Evolutionary conservation across 2,113 vertebrate genomes (phyloP), one percentile per base, ranked within the genome.

Genomic region (Gallinago jamesoni): DNA sequence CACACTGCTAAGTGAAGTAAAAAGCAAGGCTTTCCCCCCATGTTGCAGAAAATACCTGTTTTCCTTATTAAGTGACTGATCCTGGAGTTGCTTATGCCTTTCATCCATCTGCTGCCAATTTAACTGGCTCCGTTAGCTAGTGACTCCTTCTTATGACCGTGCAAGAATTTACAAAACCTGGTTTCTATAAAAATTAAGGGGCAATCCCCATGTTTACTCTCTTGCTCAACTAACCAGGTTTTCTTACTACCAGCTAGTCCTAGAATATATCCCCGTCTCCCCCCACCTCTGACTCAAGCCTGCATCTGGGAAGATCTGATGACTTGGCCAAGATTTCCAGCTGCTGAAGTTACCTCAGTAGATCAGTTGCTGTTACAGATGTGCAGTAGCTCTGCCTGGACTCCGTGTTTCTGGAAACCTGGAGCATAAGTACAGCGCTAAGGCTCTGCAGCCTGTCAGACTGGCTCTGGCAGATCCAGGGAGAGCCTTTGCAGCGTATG

Each of bases 51-150:
- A 85, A 90, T 87, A 96, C 90, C 96, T 93, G 83, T 79, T 80
- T 70, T 73, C 66, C 45, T 47, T 77, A 6, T 35, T 28, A 90
- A 91, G 20, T 69, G 85, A 30, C 39, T 41, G 92, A 77, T 91
- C 50, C 74, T 87, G 77, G 81, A 73, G 55, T 1, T 85, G 66
- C 77, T 87, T 55, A 10, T 62, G 81, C 62, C 37, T 91, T 91
- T 73, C 77, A 79, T 76, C 91, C 91, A 94, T 94, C 95, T 97
- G 96, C 93, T 94, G 84, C 80, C 84, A 89, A 89, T 96, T 96
- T 94, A 91, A 59, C 77, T 37, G 90, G 74, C 94, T 94, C 91
- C 2, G 5, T 5, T 5, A 74, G 68, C 56, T 22, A 6, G 59
- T 75, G 82, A 75, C 5, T 89, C 86, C 89, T 97, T 89, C 45